Percentiles rank a stretch among this genome's conserved stretches.
Conservation (phyloP, 2,797 vertebrate genomes). For the Sparus aurata region DNA sequence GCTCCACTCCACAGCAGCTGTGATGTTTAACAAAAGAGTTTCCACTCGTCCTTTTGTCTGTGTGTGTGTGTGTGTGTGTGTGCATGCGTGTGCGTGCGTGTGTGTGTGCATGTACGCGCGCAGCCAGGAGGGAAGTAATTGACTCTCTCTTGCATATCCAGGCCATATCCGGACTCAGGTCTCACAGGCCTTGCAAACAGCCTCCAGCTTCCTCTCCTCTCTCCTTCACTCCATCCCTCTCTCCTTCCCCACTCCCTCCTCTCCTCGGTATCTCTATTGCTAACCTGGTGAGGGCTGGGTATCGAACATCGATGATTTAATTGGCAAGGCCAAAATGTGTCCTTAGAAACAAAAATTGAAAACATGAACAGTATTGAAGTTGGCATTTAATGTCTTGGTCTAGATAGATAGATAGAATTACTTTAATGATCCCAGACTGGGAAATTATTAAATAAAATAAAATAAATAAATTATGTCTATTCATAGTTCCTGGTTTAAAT, state of each 20-base stretch:
- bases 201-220: constrained; percentile 60
- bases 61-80: constrained; percentile 27
- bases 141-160: constrained; percentile 79
- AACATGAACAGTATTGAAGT: neutral
- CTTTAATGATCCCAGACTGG: too few species aligned
- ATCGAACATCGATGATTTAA: constrained; percentile 8
- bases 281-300: neutral
- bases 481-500: neutral
- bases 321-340: neutral
- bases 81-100: constrained; percentile 1
- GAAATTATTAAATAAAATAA: too few species aligned
- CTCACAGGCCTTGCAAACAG: constrained; percentile 78
- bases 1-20: constrained; percentile 73
- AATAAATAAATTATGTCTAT: too few species aligned
- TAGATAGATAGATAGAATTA: too few species aligned
- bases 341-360: neutral
- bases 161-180: constrained; percentile 80
- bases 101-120: constrained; percentile 35
- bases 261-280: neutral
- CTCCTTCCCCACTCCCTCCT: neutral
- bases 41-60: constrained; percentile 59
- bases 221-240: constrained; percentile 34
- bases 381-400: neutral
- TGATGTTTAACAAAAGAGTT: constrained; percentile 75
- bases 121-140: constrained; percentile 74